Base-by-base conservation (phyloP, 1,140 invertebrate genomes). In the Drosophila equinoxialis region DNA sequence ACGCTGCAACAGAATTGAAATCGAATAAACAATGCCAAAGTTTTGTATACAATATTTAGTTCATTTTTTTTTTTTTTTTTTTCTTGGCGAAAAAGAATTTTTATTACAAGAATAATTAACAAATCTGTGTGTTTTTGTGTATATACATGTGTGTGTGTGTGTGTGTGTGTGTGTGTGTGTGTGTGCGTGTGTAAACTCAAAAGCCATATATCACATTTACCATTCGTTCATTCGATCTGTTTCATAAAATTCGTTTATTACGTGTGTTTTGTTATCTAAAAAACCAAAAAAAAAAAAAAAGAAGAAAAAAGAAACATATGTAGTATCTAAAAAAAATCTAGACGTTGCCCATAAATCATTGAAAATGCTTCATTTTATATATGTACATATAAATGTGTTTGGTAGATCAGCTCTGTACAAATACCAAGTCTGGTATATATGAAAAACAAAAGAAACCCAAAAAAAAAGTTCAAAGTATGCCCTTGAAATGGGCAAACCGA, bases 401-500 rank as follows among this genome's bases (percentile, higher is more conserved):
- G 26, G 58, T 76, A 73, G 68, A 57, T 76, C 68, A 68, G 37
- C 51, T 39, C 37, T 68, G 26, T 69, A 20, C 55, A 55, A 67
- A 35, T 33, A 20, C 45, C 20, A 51, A 51, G 23, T 51, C 45
- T 51, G 45, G 42, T 48, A 75, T 74, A 70, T 57, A 70, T 57
- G 62, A 60, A 74, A 70, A 81, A 30, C 6, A 4, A 37, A 37
- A 35, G 7, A 6, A 35, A 35, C 0, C 8, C 3, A 75, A 74
- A 70, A 61, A 58, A 60, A 74, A 71, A 82, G 48, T 81, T 57
- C 70, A 77, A 81, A 64, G 60, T 72, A 26, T 23, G 35, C 45
- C 57, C 37, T 66, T 65, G 58, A 63, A 7, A 51, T 14, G 17
- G 45, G 58, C 20, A 42, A 45, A 55, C 45, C 39, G 37, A 57